Base-by-base conservation (phyloP, 2,113 vertebrate genomes). In the Lophotis ruficrista region DNA sequence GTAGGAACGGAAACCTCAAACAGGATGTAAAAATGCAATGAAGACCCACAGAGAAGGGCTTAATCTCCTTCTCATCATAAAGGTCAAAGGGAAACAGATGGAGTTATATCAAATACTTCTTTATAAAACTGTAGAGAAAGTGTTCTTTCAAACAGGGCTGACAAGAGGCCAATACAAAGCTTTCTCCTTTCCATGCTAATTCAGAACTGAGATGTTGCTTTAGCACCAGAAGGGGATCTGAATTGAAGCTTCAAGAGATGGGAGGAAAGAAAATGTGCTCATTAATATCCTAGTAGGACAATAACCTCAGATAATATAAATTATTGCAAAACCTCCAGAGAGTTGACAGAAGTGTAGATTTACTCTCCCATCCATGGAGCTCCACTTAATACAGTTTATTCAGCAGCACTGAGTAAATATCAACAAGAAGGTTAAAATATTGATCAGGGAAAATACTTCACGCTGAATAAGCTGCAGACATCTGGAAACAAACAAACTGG, bases 401-500 rank as follows among this genome's bases (percentile, higher is more conserved):
- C 94, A 91, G 94, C 60, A 83, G 90, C 88, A 53, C 72, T 83
- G 87, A 89, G 95, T 94, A 97, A 97, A 97, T 93, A 97, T 48
- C 91, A 96, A 96, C 73, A 96, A 90, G 93, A 83, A 98, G 95
- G 92, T 95, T 95, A 80, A 96, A 97, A 94, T 91, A 97, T 64
- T 95, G 96, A 97, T 95, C 88, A 78, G 93, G 89, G 85, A 78
- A 94, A 96, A 92, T 66, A 73, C 75, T 97, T 96, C 70, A 94
- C 4, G 6, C 61, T 47, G 64, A 87, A 93, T 19, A 35, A 93
- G 92, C 89, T 22, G 33, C 91, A 86, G 93, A 93, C 95, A 96
- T 75, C 96, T 91, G 95, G 93, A 95, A 95, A 94, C 94, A 96
- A 96, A 94, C 82, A 77, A 83, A 87, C 33, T 47, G 60, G 51